Base-by-base conservation (phyloP, 2,888 invertebrate genomes). In the Mythimna pallens region DNA sequence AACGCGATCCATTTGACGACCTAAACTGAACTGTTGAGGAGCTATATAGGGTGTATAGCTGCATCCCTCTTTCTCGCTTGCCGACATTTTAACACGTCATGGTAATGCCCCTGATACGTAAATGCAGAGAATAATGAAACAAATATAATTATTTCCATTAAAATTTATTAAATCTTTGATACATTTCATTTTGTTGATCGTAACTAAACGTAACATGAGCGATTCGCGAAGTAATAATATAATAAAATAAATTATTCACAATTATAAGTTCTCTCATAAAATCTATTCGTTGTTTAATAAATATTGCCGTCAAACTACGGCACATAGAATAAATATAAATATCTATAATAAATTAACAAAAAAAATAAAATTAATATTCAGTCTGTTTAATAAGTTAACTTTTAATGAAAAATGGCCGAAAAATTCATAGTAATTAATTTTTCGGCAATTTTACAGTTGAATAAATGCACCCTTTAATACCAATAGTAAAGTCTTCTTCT, bases 271-370 rank as follows among this genome's bases (percentile, higher is more conserved):
- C 61, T 78, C 69, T 75, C 68, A 52, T 81, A 76, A 80, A 75
- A 65, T 70, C 55, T 80, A 84, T 65, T 80, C 69, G 54, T 70
- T 72, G 52, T 52, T 65, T 30, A 25, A 77, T 84, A 77, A 78
- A 86, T 75, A 81, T 73, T 78, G 69, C 78, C 81, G 79, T 50
- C 65, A 68, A 40, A 68, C 54, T 76, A 87, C 83, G 72, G 78
- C 47, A 70, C 54, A 78, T 83, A 81, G 17, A 83, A 85, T 82
- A 86, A 87, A 89, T 85, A 90, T 90, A 92, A 89, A 92, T 89
- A 91, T 92, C 87, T 91, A 86, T 89, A 89, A 89, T 91, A 92
- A 91, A 91, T 93, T 93, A 94, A 93, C 93, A 93, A 92, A 90
- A 91, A 43, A 89, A 65, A 78, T 77, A 77, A 76, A 78, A 84